These are phyloP conservation scores for Cydia amplana DNA, from an alignment of 1,140 invertebrate genomes.

Conservation along the genomic window DNA sequence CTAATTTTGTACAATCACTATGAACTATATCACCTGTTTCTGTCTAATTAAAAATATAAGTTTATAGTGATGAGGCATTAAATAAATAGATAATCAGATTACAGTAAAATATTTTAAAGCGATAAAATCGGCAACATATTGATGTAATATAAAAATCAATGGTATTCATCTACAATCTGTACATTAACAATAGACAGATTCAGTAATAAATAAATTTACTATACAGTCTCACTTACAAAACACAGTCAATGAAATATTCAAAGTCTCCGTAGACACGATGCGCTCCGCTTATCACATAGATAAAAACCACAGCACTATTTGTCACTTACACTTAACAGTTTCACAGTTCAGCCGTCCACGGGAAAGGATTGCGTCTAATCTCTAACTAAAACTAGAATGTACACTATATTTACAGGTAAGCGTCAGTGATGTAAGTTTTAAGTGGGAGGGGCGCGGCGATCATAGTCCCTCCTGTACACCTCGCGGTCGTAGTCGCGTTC, in stretches of 20 bases:
- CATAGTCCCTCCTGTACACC: slow-evolving; percentile 71
- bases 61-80: slow-evolving; percentile 49
- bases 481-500: slow-evolving; percentile 72
- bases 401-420: slow-evolving; percentile 63
- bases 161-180: slow-evolving; percentile 71
- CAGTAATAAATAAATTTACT: slow-evolving; percentile 78
- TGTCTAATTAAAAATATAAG: slow-evolving; percentile 60
- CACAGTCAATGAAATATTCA: slow-evolving; percentile 60
- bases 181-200: slow-evolving; percentile 73
- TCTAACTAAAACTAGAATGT: slow-evolving; percentile 32
- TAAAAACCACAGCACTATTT: slow-evolving; percentile 76
- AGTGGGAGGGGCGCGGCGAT: slow-evolving; percentile 70
- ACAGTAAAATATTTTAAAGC: slow-evolving; percentile 56
- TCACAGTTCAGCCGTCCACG: slow-evolving; percentile 59
- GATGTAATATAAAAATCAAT: slow-evolving; percentile 71
- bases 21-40: slow-evolving; percentile 67
- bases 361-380: slow-evolving; percentile 60
- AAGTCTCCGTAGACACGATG: slow-evolving; percentile 56
- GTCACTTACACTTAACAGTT: slow-evolving; percentile 74
- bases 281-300: slow-evolving; percentile 75
- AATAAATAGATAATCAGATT: slow-evolving; percentile 69
- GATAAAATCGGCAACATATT: slow-evolving; percentile 67
- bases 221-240: slow-evolving; percentile 75
- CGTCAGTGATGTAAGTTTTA: slow-evolving; percentile 37
- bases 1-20: slow-evolving; percentile 71